phyloP scores from a whole-genome alignment of 2,113 vertebrate species.

The Sporophila hypoxantha region DNA sequence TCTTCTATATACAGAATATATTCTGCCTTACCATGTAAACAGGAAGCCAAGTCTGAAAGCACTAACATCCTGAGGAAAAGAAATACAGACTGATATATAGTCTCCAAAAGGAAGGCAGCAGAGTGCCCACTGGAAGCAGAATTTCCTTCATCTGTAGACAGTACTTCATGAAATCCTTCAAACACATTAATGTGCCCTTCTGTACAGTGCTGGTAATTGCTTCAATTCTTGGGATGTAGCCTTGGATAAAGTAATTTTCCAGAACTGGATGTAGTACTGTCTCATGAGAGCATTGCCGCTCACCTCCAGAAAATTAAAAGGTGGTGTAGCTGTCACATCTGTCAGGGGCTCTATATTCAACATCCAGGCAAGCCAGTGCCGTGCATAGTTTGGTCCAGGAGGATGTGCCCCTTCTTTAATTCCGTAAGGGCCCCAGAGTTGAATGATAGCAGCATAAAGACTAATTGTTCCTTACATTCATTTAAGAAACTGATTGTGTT shows the following conservation, averaged over 20 bases:
- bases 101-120: conserved; percentile 77
- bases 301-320: conserved; percentile 87
- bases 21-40: neutral
- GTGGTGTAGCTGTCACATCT: conserved; percentile 81
- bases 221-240: conserved; percentile 77
- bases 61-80: neutral
- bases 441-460: neutral
- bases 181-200: conserved; percentile 70
- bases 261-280: conserved; percentile 77
- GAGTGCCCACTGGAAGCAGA: conserved; percentile 72
- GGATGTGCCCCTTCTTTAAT: conserved; percentile 37
- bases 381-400: conserved; percentile 81
- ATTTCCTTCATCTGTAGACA: conserved; percentile 64
- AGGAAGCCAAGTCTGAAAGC: neutral
- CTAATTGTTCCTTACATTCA: neutral
- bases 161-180: conserved; percentile 75
- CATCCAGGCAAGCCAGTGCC: conserved; percentile 86
- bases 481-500: neutral
- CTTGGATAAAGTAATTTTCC: conserved; percentile 73
- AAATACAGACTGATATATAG: conserved; percentile 25
- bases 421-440: neutral
- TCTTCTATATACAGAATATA: neutral
- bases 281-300: conserved; percentile 76
- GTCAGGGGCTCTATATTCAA: conserved; percentile 85
- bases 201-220: conserved; percentile 66